phyloP scores from a whole-genome alignment of 2,888 invertebrate species.

The Drosophila kanekoi region DNA sequence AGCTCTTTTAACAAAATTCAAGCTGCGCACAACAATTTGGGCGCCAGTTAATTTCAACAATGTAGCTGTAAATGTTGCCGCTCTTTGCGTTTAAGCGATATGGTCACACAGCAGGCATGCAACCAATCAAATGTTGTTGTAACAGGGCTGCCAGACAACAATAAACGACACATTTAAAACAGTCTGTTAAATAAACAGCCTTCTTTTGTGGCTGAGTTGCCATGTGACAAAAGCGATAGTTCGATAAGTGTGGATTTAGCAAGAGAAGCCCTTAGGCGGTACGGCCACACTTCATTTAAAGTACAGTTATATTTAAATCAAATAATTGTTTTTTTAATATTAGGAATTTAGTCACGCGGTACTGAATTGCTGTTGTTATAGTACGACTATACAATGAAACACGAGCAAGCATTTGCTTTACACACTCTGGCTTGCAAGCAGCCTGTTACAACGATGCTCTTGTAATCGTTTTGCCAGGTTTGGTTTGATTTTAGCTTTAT shows the following conservation, averaged over 20 bases:
- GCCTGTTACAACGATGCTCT: no score
- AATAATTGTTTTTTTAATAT: background rate
- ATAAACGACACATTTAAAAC: background rate
- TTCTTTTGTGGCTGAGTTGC: background rate
- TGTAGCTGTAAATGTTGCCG: conserved; percentile 28
- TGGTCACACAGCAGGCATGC: background rate
- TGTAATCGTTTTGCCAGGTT: no score
- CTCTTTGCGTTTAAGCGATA: conserved; percentile 2
- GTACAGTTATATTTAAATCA: conserved; percentile 8
- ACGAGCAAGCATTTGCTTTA: no score
- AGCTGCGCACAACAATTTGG: conserved; percentile 8
- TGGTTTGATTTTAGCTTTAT: no score
- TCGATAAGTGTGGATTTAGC: background rate
- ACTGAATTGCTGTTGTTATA: no score
- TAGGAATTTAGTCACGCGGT: no score
- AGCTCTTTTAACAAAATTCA: background rate
- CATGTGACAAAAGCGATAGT: background rate
- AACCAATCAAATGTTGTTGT: no score
- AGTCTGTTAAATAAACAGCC: no score
- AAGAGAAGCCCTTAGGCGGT: background rate
- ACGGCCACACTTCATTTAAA: conserved; percentile 13
- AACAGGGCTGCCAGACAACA: background rate
- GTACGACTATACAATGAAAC: no score
- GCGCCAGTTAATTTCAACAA: conserved; percentile 52
- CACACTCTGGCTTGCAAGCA: no score